These are phyloP conservation scores for Furnarius figulus DNA, from an alignment of 2,113 vertebrate species.

Conservation along the genomic window DNA sequence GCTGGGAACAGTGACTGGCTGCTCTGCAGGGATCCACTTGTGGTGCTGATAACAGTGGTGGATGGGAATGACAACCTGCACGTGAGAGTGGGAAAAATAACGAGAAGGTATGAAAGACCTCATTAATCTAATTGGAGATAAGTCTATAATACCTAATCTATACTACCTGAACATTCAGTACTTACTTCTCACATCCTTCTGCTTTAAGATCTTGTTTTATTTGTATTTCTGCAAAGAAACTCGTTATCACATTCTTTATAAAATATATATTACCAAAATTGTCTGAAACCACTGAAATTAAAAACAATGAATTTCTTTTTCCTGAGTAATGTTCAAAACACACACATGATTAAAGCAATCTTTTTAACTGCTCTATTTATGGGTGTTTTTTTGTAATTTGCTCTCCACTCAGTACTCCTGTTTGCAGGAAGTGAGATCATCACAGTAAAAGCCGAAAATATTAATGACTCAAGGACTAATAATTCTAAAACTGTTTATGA, in stretches of 20 bases:
- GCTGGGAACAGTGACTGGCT: conserved; percentile 74
- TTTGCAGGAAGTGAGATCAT: conserved; percentile 77
- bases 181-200: neutral
- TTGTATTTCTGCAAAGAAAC: neutral
- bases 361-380: neutral
- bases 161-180: neutral
- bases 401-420: neutral
- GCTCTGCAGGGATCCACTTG: conserved; percentile 72
- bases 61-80: conserved; percentile 78
- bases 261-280: neutral
- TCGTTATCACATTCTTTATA: neutral
- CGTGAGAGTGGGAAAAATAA: neutral
- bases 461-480: conserved; percentile 77
- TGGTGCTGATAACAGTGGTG: conserved; percentile 71
- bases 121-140: neutral
- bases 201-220: neutral
- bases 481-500: conserved; percentile 76
- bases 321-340: neutral
- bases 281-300: neutral
- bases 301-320: neutral
- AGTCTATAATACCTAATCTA: neutral
- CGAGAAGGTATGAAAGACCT: neutral
- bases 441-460: conserved; percentile 76
- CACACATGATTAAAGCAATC: neutral
- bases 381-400: neutral